Percentiles rank a stretch among this genome's conserved stretches.
Evolutionary conservation across 2,113 vertebrate species (phyloP).

Genomic region (Phaethornis superciliosus): DNA sequence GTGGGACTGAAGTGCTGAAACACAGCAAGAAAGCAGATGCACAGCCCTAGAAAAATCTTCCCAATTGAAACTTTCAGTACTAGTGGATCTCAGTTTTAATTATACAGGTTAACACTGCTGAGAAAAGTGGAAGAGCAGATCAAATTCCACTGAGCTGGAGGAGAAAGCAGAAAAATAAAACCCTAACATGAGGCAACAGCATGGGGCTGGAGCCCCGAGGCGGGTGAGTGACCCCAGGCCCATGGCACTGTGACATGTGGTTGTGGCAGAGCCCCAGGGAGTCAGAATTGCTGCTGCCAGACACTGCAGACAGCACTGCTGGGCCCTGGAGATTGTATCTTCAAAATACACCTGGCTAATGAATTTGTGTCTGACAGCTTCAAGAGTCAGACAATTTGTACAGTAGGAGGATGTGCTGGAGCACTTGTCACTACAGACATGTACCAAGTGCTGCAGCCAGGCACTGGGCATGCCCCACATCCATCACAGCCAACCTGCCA

Average conservation of each 20-base stretch:
- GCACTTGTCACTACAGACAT: slow-evolving; percentile 4
- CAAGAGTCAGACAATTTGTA: slow-evolving; percentile 36
- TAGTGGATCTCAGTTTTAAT: neutral
- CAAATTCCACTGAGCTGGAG: neutral
- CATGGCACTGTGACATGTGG: neutral
- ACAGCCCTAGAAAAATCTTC: neutral
- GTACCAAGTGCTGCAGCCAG: neutral
- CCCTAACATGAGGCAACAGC: neutral
- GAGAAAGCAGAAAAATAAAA: neutral
- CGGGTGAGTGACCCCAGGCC: rapidly evolving
- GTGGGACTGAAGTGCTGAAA: neutral
- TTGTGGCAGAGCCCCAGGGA: neutral
- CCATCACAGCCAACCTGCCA: neutral
- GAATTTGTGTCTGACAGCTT: slow-evolving; percentile 33
- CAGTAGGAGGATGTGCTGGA: neutral
- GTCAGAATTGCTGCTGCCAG: neutral
- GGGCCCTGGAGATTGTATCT: neutral
- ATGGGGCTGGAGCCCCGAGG: rapidly evolving
- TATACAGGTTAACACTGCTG: neutral
- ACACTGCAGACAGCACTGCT: neutral
- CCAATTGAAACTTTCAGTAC: neutral
- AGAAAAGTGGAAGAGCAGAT: neutral
- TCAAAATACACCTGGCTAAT: slow-evolving; percentile 12
- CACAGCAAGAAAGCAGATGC: neutral
- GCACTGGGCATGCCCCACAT: neutral